These are phyloP conservation scores for Phaenicophaeus curvirostris DNA, from an alignment of 2,797 vertebrate species.

Conservation along the genomic window DNA sequence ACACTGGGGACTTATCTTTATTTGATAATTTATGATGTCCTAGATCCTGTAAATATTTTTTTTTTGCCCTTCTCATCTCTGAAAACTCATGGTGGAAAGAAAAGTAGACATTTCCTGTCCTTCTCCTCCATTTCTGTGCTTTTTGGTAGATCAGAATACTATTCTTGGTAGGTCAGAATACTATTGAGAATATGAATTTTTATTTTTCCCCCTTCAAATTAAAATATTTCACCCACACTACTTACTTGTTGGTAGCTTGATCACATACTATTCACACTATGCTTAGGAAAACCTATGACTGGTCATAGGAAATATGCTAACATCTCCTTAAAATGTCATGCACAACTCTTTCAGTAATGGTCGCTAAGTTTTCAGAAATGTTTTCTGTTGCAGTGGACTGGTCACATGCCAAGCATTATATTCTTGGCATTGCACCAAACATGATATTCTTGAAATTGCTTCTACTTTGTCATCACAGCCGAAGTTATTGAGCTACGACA, in stretches of 20 bases:
- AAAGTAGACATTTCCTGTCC: background rate
- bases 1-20: background rate
- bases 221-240: background rate
- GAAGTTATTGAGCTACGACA: background rate
- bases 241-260: background rate
- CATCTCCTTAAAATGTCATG: background rate
- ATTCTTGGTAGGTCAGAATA: background rate
- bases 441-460: background rate
- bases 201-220: background rate
- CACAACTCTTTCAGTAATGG: background rate
- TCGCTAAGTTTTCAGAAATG: slow-evolving; percentile 5
- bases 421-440: background rate
- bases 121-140: background rate
- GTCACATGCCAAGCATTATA: background rate
- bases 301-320: background rate
- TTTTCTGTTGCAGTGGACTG: background rate
- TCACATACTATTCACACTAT: background rate
- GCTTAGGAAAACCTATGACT: background rate
- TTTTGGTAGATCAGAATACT: background rate
- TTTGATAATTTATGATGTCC: background rate
- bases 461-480: background rate
- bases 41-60: background rate
- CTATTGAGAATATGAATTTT: background rate
- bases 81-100: background rate
- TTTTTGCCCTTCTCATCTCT: background rate